Conservation (phyloP, 2,888 invertebrate genomes). For the Antheraea assamensis region DNA sequence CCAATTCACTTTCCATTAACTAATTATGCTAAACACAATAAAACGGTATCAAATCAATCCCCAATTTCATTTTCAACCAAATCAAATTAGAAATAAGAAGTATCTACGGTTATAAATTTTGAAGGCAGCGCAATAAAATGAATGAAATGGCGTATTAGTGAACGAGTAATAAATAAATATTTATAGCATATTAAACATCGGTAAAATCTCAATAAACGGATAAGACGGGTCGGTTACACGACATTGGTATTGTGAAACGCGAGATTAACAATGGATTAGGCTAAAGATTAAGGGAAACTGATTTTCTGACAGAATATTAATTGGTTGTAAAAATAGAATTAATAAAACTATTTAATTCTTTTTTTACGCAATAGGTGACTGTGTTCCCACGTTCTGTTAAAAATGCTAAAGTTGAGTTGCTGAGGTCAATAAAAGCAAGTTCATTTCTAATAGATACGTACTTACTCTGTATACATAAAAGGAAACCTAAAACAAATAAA, state of each 20-base stretch:
- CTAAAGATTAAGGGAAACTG: constrained; percentile 28
- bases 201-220: constrained; percentile 72
- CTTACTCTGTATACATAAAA: not conserved
- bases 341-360: constrained; percentile 17
- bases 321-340: constrained; percentile 20
- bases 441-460: not conserved
- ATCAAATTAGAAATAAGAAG: constrained; percentile 67
- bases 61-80: constrained; percentile 68
- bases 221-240: constrained; percentile 45
- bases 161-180: constrained; percentile 71
- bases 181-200: constrained; percentile 74
- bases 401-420: constrained; percentile 3
- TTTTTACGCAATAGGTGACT: constrained; percentile 20
- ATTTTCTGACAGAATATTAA: constrained; percentile 20
- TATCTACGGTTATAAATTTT: constrained; percentile 67
- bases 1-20: constrained; percentile 39
- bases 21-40: constrained; percentile 56
- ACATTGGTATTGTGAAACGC: constrained; percentile 58
- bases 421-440: not conserved
- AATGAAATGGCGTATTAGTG: constrained; percentile 73
- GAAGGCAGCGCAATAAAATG: constrained; percentile 65
- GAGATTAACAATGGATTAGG: constrained; percentile 45
- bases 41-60: constrained; percentile 62
- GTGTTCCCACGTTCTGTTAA: constrained; percentile 20
- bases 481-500: not conserved